Evolutionary conservation across 2,888 invertebrate genomes (phyloP).

Genomic region (Abscondita cerata): DNA sequence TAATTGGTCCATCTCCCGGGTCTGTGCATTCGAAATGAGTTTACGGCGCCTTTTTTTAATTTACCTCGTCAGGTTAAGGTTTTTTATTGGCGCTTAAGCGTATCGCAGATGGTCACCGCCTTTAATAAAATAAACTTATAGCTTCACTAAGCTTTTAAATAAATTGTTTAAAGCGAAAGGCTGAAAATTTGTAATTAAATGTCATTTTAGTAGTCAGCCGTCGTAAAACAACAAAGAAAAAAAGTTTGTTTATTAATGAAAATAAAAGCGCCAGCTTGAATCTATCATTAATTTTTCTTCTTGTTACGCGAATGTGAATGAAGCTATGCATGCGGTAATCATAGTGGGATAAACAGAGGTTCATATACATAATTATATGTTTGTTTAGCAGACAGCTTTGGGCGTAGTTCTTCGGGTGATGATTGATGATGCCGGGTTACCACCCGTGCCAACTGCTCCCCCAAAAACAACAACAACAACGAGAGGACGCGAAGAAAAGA

Average conservation of each 20-base stretch:
- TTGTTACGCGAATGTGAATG: conserved; percentile 24
- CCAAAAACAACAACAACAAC: too few species aligned
- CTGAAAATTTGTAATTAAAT: not conserved
- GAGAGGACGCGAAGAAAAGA: conserved; percentile 4
- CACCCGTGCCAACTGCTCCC: conserved; percentile 46
- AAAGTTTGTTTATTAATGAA: not conserved
- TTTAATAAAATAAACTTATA: conserved; percentile 17
- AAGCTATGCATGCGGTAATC: conserved; percentile 48
- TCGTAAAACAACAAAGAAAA: not conserved
- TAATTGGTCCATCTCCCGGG: not conserved
- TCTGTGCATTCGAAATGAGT: conserved; percentile 35
- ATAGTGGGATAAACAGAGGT: conserved; percentile 59
- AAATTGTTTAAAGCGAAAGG: not conserved
- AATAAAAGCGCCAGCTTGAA: conserved; percentile 9
- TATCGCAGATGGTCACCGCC: conserved; percentile 23
- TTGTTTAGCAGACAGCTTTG: conserved; percentile 61
- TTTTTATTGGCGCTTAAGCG: conserved; percentile 29
- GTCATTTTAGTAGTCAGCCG: conserved; percentile 1
- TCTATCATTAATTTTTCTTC: not conserved
- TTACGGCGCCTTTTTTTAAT: conserved; percentile 39
- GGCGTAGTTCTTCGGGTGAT: conserved; percentile 57
- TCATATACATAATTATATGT: conserved; percentile 62
- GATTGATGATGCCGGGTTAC: conserved; percentile 59
- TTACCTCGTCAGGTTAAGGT: conserved; percentile 30
- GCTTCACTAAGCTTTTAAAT: conserved; percentile 8